phyloP scores from a whole-genome alignment of 2,797 vertebrate species.

The Loriculus beryllinus region DNA sequence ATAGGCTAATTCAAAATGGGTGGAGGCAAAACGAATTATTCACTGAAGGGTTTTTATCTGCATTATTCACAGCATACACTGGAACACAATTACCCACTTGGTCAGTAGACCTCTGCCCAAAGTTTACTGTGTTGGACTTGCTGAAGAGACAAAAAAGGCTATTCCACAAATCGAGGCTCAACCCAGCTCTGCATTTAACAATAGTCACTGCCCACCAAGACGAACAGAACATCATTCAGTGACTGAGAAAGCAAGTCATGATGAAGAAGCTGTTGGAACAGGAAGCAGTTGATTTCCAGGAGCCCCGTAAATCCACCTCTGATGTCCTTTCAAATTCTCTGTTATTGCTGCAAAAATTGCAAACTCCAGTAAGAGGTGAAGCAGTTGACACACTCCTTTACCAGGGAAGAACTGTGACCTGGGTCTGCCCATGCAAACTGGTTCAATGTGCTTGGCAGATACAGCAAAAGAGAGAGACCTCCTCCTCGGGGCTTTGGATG shows the following conservation, averaged over 20 bases:
- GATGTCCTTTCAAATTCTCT: slow-evolving; percentile 63
- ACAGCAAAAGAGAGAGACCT: neutral
- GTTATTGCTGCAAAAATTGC: slow-evolving; percentile 57
- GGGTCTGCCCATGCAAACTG: neutral
- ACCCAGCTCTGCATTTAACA: neutral
- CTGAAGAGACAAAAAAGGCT: slow-evolving; percentile 10
- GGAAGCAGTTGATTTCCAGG: slow-evolving; percentile 69
- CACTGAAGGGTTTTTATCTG: slow-evolving; percentile 40
- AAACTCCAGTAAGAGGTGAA: neutral
- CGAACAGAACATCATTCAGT: slow-evolving; percentile 40
- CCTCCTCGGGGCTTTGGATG: neutral
- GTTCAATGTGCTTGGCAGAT: neutral
- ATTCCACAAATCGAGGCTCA: neutral
- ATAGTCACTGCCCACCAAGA: slow-evolving; percentile 30
- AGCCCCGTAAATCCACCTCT: slow-evolving; percentile 51
- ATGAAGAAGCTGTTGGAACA: slow-evolving; percentile 68
- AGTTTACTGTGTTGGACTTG: neutral
- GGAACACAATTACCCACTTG: slow-evolving; percentile 9
- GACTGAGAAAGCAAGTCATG: slow-evolving; percentile 42
- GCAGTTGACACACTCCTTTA: slow-evolving; percentile 33
- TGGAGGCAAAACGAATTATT: slow-evolving; percentile 32
- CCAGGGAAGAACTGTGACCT: neutral
- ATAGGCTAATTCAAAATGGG: slow-evolving; percentile 20
- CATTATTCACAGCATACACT: slow-evolving; percentile 10
- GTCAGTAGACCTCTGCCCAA: neutral